Conservation (phyloP, 2,113 vertebrate species). For the Mus spicilegus region DNA sequence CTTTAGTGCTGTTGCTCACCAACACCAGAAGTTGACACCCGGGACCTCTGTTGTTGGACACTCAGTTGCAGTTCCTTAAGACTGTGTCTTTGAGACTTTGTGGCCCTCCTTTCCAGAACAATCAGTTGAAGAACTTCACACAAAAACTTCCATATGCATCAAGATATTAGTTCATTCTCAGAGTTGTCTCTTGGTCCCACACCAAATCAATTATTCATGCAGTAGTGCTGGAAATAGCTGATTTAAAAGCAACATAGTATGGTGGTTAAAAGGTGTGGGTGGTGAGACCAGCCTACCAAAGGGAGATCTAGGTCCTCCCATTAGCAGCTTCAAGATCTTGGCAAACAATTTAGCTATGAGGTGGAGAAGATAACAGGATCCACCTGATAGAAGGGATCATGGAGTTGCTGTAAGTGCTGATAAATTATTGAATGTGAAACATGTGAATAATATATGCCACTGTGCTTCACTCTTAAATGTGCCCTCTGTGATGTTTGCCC, state of each 20-base stretch:
- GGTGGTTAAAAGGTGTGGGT: background rate
- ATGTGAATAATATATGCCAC: background rate
- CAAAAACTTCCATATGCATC: background rate
- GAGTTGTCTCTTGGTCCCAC: background rate
- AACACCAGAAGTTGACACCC: background rate
- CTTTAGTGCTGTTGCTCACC: background rate
- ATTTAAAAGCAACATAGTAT: background rate
- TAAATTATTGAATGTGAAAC: background rate
- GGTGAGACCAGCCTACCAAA: background rate
- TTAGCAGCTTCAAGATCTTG: background rate
- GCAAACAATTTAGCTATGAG: constrained; percentile 4
- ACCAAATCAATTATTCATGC: background rate
- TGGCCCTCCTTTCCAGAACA: background rate
- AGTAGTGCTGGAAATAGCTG: background rate
- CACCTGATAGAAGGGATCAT: background rate
- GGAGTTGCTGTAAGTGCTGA: background rate
- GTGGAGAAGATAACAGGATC: background rate
- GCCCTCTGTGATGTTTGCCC: background rate
- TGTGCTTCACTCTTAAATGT: background rate
- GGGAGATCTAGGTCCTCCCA: background rate
- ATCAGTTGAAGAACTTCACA: background rate
- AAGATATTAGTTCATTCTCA: constrained; percentile 6
- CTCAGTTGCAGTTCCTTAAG: background rate
- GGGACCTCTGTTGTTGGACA: background rate
- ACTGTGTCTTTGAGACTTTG: background rate